Evolutionary conservation across 2,888 invertebrate species (phyloP).

Genomic region (Drosophila suboccidentalis): DNA sequence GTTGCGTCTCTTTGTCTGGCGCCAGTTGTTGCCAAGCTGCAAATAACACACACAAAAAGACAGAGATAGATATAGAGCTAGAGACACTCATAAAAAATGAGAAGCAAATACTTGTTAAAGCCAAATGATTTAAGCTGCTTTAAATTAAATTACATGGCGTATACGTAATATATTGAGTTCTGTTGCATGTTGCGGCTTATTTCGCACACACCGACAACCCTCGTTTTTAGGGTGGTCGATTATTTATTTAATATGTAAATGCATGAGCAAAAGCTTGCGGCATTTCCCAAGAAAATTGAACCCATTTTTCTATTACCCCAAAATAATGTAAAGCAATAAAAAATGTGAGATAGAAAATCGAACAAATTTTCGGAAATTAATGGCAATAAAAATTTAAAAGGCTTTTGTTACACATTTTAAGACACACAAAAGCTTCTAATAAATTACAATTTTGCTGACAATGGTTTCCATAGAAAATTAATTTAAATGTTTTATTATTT

Average conservation of each 20-base stretch:
- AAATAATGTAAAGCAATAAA: constrained; percentile 21
- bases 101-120: constrained; percentile 35
- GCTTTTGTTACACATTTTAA: background rate
- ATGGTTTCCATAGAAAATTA: background rate
- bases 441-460: background rate
- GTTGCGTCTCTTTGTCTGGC: constrained; percentile 30
- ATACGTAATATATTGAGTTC: constrained; percentile 26
- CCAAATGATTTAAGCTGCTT: constrained; percentile 35
- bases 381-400: background rate
- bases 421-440: background rate
- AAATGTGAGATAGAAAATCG: constrained; percentile 2
- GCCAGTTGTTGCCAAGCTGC: constrained; percentile 62
- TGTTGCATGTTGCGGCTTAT: constrained; percentile 40
- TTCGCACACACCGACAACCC: constrained; percentile 4
- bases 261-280: background rate
- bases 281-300: background rate
- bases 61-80: background rate
- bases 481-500: too few species aligned
- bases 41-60: constrained; percentile 7
- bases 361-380: constrained; percentile 6
- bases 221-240: constrained; percentile 3
- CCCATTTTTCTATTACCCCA: constrained; percentile 2
- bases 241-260: constrained; percentile 33
- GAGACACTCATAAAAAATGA: background rate
- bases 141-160: constrained; percentile 24